phyloP scores from a whole-genome alignment of 2,888 invertebrate species.

The Chromoteleia sp. region DNA sequence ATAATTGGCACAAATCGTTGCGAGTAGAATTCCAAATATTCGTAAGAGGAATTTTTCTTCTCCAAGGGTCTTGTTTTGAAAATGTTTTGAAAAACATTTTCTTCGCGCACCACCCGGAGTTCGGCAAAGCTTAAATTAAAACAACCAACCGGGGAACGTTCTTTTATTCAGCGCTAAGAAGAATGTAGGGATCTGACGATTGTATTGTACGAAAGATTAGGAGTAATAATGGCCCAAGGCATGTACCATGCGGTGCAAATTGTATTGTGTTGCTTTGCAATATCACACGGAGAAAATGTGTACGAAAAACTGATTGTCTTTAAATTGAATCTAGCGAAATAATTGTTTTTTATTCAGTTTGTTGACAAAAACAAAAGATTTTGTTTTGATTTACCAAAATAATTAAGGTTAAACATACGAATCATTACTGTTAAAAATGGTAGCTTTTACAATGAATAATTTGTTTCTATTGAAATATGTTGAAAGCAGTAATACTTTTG shows the following conservation, averaged over 20 bases:
- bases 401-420: too few relatives aligned
- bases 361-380: too few relatives aligned
- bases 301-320: too few relatives aligned
- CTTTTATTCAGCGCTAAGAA: conserved; percentile 35
- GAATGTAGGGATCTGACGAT: conserved; percentile 73
- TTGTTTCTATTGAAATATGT: too few relatives aligned
- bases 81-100: conserved; percentile 31
- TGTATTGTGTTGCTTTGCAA: conserved; percentile 21
- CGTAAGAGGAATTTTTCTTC: neutral
- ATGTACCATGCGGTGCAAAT: conserved; percentile 78
- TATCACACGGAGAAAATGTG: too few relatives aligned
- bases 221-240: conserved; percentile 82
- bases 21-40: neutral
- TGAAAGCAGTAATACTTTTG: too few relatives aligned
- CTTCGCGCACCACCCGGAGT: conserved; percentile 29
- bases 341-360: too few relatives aligned
- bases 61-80: neutral
- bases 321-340: too few relatives aligned
- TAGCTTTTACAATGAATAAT: too few relatives aligned
- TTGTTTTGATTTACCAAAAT: too few relatives aligned
- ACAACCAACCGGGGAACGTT: conserved; percentile 35
- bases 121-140: conserved; percentile 33
- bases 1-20: neutral
- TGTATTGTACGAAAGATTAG: conserved; percentile 78
- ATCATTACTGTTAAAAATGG: too few relatives aligned